Evolutionary conservation across 1,140 invertebrate species (phyloP), one percentile per base, ranked within the genome.

Genomic region (Drosophila jambulina): DNA sequence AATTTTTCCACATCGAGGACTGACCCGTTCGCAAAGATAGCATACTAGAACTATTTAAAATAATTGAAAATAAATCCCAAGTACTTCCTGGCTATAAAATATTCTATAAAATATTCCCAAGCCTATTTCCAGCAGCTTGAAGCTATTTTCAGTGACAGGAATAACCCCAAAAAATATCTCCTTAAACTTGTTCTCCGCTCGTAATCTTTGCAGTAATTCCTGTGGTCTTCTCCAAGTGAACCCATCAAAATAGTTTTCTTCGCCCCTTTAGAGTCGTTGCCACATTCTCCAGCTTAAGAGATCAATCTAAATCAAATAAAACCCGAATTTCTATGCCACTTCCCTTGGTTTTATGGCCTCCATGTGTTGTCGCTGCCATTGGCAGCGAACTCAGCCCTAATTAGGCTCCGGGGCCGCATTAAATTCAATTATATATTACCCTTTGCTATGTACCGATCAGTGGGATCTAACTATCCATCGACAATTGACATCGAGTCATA

Each of bases 281-380:
- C 49, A 46, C 58, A 79, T 86, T 87, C 74, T 79, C 49, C 48
- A 17, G 72, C 77, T 78, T 83, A 77, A 78, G 80, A 87, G 83
- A 87, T 87, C 83, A 88, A 87, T 87, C 85, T 84, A 88, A 87
- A 87, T 88, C 80, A 77, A 88, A 87, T 87, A 88, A 87, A 87
- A 83, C 60, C 36, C 63, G 67, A 64, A 87, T 77, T 69, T 40
- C 69, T 53, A 40, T 74, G 29, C 57, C 40, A 23, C 53, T 75
- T 75, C 29, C 36, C 36, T 8, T 17, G 15, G 34, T 82, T 87
- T 83, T 80, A 87, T 87, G 63, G 64, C 62, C 70, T 56, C 42
- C 60, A 29, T 87, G 71, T 86, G 76, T 78, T 56, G 34, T 38
- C 53, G 53, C 34, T 51, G 60, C 61, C 40, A 59, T 54, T 34